Evolutionary conservation across 2,113 vertebrate species (phyloP), one percentile per base, ranked within the genome.

Genomic region (Benitochromis conjunctus): DNA sequence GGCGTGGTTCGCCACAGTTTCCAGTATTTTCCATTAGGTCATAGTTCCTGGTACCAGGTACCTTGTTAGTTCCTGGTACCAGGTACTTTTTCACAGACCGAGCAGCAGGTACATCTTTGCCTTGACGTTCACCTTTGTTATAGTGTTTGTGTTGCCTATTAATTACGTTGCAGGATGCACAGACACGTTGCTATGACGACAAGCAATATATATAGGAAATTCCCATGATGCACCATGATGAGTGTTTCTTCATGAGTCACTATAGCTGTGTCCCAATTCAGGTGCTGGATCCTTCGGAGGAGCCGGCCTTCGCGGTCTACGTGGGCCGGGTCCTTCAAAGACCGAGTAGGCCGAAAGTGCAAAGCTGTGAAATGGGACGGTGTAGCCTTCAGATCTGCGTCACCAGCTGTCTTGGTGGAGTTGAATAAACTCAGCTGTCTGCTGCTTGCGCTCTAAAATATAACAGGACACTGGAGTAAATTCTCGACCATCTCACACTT

Each of bases 121-220:
- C 56, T 57, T 24, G 13, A 14, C 4, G 2, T 57, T 12, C 56
- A 57, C 2, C 56, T 57, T 57, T 16, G 1, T 51, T 51, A 7
- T 51, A 51, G 48, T 7, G 16, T 58, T 31, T 1, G 4, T 26
- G 0, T 54, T 54, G 53, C 0, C 9, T 55, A 29, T 58, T 29
- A 16, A 29, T 57, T 57, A 57, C 7, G 0, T 58, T 24, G 29
- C 29, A 24, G 56, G 13, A 58, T 4, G 3, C 29, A 24, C 4
- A 58, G 56, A 58, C 4, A 13, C 3, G 7, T 58, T 58, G 16
- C 56, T 58, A 16, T 58, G 56, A 58, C 13, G 26, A 58, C 29
- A 58, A 58, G 26, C 56, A 58, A 29, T 58, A 58, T 24, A 58
- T 16, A 58, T 16, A 58, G 13, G 56, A 58, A 24, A 58, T 9